These are phyloP conservation scores for Pantherophis guttatus DNA, from an alignment of 2,113 vertebrate genomes.

Conservation along the genomic window DNA sequence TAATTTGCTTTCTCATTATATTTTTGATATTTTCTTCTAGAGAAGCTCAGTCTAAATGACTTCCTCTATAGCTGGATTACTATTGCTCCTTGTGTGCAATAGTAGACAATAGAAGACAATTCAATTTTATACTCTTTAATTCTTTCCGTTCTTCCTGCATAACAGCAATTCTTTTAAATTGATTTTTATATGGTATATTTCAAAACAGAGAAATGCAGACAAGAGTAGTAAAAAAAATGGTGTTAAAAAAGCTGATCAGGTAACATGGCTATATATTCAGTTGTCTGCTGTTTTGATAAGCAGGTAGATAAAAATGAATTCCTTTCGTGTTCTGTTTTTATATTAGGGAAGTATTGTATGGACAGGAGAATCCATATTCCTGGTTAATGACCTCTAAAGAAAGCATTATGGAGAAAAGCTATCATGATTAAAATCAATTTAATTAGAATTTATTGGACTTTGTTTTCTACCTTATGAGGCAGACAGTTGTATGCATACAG, in stretches of 20 bases:
- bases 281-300: conserved; percentile 6
- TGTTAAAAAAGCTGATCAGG: neutral
- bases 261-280: conserved; percentile 21
- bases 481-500: neutral
- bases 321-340: conserved; percentile 22
- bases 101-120: neutral
- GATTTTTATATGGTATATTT: conserved; percentile 19
- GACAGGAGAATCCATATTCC: neutral
- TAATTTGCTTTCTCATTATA: conserved; percentile 58
- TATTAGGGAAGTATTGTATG: neutral
- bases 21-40: conserved; percentile 54
- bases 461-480: conserved; percentile 24
- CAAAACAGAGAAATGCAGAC: conserved; percentile 16
- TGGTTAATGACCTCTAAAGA: neutral
- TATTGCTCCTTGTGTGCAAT: conserved; percentile 30
- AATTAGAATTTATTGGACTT: conserved; percentile 22
- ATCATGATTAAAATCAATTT: conserved; percentile 1
- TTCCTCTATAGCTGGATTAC: conserved; percentile 43
- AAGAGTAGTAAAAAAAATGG: neutral
- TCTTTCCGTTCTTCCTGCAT: neutral
- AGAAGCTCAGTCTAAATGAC: conserved; percentile 46
- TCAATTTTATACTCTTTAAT: conserved; percentile 41
- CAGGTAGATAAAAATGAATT: conserved; percentile 24
- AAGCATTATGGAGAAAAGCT: conserved; percentile 22
- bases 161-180: conserved; percentile 40